These are phyloP conservation scores for Diorhabda sublineata DNA, from an alignment of 1,140 invertebrate genomes.

Conservation along the genomic window DNA sequence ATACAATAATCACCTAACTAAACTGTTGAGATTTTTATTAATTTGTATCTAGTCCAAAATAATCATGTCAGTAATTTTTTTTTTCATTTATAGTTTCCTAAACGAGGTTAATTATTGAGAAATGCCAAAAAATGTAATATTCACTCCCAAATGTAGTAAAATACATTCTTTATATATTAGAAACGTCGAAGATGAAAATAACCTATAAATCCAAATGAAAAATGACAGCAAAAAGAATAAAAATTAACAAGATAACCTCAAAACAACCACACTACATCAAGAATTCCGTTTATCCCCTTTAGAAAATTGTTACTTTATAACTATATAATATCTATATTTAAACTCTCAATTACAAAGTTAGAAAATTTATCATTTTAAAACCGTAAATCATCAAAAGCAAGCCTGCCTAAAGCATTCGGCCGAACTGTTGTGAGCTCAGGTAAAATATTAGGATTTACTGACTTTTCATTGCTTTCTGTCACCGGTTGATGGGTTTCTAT, in stretches of 20 bases:
- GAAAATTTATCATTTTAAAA: background rate
- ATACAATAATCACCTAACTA: too few species aligned
- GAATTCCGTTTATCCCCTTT: background rate
- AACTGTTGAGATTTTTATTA: too few species aligned
- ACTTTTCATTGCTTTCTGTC: background rate
- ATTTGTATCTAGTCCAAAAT: too few species aligned
- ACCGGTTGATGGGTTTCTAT: background rate
- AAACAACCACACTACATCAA: background rate
- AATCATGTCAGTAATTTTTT: too few species aligned
- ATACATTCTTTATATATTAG: too few species aligned
- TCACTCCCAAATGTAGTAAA: too few species aligned
- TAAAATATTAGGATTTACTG: conserved; percentile 1
- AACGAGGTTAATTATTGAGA: too few species aligned
- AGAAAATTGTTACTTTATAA: background rate
- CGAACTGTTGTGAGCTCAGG: background rate
- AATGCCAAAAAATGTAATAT: too few species aligned
- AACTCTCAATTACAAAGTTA: background rate
- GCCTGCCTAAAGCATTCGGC: background rate
- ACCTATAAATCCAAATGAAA: background rate
- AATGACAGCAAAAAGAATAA: background rate
- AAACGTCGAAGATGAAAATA: background rate
- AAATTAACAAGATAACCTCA: background rate
- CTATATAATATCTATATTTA: background rate
- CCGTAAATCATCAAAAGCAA: background rate
- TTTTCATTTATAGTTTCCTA: too few species aligned